phyloP scores from a whole-genome alignment of 2,113 vertebrate genomes.

The Balaenoptera acutorostrata region DNA sequence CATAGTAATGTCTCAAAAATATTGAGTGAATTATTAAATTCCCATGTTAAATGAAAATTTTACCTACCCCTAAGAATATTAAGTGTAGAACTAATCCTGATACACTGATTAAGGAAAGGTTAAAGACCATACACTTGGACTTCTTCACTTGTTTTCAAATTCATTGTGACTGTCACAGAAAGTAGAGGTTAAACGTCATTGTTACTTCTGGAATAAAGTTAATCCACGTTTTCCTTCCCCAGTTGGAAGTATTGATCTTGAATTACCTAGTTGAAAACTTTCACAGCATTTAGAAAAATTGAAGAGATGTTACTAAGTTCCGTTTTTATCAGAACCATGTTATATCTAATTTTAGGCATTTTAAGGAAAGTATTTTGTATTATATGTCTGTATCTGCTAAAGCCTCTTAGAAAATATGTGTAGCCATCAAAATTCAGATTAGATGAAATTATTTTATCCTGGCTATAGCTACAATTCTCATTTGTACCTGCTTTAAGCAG shows the following conservation, averaged over 20 bases:
- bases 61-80: background rate
- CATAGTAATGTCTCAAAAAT: background rate
- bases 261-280: background rate
- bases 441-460: background rate
- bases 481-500: background rate
- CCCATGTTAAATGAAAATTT: background rate
- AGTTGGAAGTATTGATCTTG: background rate
- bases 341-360: background rate
- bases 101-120: background rate
- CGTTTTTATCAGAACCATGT: background rate
- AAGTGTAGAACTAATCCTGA: background rate
- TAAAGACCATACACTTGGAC: background rate
- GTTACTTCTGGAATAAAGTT: background rate
- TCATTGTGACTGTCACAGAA: background rate
- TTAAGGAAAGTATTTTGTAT: background rate
- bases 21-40: background rate
- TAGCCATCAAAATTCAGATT: background rate
- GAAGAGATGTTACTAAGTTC: background rate
- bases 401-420: background rate
- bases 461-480: background rate
- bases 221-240: background rate
- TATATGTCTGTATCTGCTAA: background rate
- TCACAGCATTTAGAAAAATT: background rate
- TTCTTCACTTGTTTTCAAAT: background rate
- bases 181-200: background rate